These are phyloP conservation scores for Buathra laborator DNA, from an alignment of 2,888 invertebrate species.

Conservation along the genomic window DNA sequence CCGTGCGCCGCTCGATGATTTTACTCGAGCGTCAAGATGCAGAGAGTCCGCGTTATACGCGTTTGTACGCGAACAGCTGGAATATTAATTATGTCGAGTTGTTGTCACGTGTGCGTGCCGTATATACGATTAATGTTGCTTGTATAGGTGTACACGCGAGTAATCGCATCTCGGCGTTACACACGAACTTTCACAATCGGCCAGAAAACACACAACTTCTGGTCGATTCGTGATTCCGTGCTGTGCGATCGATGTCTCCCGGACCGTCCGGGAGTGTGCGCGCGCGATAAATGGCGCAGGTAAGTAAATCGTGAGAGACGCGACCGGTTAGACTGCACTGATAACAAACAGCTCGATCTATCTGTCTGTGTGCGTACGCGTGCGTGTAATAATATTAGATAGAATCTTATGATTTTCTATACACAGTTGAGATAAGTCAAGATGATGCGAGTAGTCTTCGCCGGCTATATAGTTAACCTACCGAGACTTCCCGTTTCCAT, in stretches of 20 bases:
- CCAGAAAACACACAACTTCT: conserved; percentile 14
- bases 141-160: conserved; percentile 3
- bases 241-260: not conserved
- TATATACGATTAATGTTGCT: conserved; percentile 37
- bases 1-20: conserved; percentile 38
- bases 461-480: no score
- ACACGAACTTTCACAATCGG: conserved; percentile 16
- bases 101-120: conserved; percentile 27
- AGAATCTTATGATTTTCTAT: no score
- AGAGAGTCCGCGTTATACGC: not conserved
- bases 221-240: not conserved
- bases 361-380: not conserved
- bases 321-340: conserved; percentile 13
- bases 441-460: no score
- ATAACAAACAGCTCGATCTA: conserved; percentile 2
- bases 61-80: conserved; percentile 40
- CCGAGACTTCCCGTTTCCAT: no score
- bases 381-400: not conserved
- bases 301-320: not conserved
- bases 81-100: conserved; percentile 55
- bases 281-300: conserved; percentile 9
- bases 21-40: not conserved
- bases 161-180: not conserved
- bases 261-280: not conserved
- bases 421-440: no score